A percentile compares a stretch with the other conserved stretches of the same genome.
Evolutionary conservation across 1,140 invertebrate species (phyloP).

Genomic region (Luehdorfia chinensis): DNA sequence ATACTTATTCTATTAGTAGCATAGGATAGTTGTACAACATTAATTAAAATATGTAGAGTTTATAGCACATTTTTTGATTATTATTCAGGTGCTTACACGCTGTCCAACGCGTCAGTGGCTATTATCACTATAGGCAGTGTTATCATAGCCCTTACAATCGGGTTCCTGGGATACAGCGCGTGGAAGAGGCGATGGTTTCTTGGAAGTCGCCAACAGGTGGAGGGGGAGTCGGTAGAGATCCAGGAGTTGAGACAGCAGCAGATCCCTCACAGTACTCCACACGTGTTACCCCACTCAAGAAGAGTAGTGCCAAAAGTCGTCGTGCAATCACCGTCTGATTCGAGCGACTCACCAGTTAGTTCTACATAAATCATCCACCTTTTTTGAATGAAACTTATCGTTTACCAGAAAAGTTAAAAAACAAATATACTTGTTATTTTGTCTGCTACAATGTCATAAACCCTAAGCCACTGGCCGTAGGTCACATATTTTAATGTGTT

Average conservation of each 20-base stretch:
- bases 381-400: too few relatives aligned
- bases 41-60: too few relatives aligned
- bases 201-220: slow-evolving; percentile 21
- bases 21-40: too few relatives aligned
- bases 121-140: slow-evolving; percentile 49
- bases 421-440: too few relatives aligned
- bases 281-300: slow-evolving; percentile 8
- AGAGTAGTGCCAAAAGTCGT: slow-evolving; percentile 30
- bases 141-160: slow-evolving; percentile 29
- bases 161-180: slow-evolving; percentile 36
- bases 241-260: slow-evolving; percentile 30
- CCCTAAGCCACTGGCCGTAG: too few relatives aligned
- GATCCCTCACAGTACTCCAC: slow-evolving; percentile 6
- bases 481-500: too few relatives aligned
- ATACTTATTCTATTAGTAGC: too few relatives aligned
- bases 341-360: slow-evolving; percentile 1
- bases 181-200: slow-evolving; percentile 47
- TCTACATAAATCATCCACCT: too few relatives aligned
- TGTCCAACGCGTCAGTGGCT: slow-evolving; percentile 52
- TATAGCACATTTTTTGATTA: slow-evolving; percentile 16
- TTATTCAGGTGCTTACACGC: slow-evolving; percentile 45
- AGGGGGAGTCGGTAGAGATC: slow-evolving; percentile 34
- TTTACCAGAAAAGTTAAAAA: too few relatives aligned
- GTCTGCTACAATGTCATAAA: too few relatives aligned
- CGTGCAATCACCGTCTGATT: slow-evolving; percentile 44